Conservation (phyloP, 2,888 invertebrate species). For the Thalpophila matura region DNA sequence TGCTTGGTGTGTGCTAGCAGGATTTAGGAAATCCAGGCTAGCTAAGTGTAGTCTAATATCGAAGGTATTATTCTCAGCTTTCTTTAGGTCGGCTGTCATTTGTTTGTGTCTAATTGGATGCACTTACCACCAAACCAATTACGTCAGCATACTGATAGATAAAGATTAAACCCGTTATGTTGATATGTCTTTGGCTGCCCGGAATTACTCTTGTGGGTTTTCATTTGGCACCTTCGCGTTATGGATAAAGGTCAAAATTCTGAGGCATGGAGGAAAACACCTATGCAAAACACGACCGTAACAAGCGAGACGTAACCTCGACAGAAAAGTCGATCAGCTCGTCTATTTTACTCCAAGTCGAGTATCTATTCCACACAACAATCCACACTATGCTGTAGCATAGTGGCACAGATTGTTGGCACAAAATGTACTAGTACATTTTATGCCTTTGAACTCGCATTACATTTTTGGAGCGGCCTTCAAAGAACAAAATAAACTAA, state of each 20-base stretch:
- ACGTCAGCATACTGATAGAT: not conserved
- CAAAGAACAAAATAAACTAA: constrained; percentile 35
- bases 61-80: not conserved
- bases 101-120: not conserved
- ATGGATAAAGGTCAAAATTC: no score
- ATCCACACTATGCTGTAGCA: no score
- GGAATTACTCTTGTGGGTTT: not conserved
- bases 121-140: not conserved
- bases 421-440: constrained; percentile 26
- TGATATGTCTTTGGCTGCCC: no score
- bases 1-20: no score
- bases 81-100: not conserved
- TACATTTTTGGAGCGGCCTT: constrained; percentile 47
- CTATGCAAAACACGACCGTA: not conserved
- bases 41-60: no score
- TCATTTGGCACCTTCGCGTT: no score
- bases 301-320: no score
- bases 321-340: no score
- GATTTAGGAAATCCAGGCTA: no score
- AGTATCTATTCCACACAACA: constrained; percentile 8
- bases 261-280: no score
- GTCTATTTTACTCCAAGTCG: not conserved
- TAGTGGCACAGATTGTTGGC: no score
- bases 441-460: constrained; percentile 22
- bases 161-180: no score